Base-by-base conservation (phyloP, 2,797 vertebrate species). In the Phataginus tricuspis region DNA sequence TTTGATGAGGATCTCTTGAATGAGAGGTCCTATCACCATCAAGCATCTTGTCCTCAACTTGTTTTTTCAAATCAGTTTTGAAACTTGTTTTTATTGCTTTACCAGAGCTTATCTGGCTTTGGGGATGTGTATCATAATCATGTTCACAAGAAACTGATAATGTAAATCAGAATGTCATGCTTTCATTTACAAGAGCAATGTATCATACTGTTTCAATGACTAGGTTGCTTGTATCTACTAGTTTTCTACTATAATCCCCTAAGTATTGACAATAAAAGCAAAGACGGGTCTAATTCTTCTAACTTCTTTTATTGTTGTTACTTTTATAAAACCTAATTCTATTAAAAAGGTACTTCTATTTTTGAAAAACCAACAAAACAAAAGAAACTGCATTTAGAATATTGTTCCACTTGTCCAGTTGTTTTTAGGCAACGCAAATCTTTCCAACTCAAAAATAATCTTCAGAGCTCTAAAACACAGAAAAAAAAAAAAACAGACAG, bases 61-160 rank as follows among this genome's bases (percentile, higher is more conserved):
- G 51, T 51, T 27, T 45, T 78, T 86, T 78, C 51, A 27, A 57
- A 53, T 61, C 61, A 66, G 59, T 90, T 75, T 84, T 94, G 55
- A 96, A 95, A 42, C 59, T 79, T 90, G n/a, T 85, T 93, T 94
- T 88, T 84, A 85, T 85, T 93, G 57, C 49, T 68, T 90, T 89
- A 57, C 25, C 49, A 86, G 61, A 78, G 71, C 78, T 90, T 85
- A 69, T 64, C 61, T 82, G 77, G 37, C 45, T 91, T 78, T 91
- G 74, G 72, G 13, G 27, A 13, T 86, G 29, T 82, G 4, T 27
- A 61, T 94, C 31, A 66, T 86, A 55, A 63, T 79, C 71, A 77
- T 75, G 42, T 89, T 93, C 55, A 63, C 23, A 80, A 79, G 80
- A 83, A 89, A 93, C 83, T 66, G 49, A 75, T 84, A 69, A 61